These are phyloP conservation scores for Holcopasites calliopsidis DNA, from an alignment of 1,140 invertebrate species.

Conservation along the genomic window DNA sequence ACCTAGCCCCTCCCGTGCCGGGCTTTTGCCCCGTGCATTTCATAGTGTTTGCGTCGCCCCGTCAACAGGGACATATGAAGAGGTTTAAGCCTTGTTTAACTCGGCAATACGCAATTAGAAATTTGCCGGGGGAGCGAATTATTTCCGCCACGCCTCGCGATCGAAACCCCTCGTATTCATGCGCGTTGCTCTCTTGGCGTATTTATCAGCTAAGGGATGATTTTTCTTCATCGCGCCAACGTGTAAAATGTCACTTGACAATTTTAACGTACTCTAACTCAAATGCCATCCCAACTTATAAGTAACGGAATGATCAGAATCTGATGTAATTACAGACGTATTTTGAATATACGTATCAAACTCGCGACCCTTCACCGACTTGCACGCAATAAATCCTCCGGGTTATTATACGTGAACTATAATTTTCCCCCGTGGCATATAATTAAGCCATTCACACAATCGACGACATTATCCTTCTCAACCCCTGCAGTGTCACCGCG, in stretches of 20 bases:
- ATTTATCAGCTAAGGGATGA: too few species aligned
- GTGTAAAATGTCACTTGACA: too few species aligned
- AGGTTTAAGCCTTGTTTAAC: slow-evolving; percentile 62
- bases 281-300: too few species aligned
- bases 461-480: neutral
- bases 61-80: slow-evolving; percentile 58
- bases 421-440: neutral
- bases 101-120: slow-evolving; percentile 57
- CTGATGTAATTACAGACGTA: too few species aligned
- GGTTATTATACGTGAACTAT: neutral
- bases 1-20: slow-evolving; percentile 53
- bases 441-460: neutral
- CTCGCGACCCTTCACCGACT: neutral
- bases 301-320: too few species aligned
- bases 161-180: neutral
- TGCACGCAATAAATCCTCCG: neutral
- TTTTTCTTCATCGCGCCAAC: too few species aligned
- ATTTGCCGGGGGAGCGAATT: slow-evolving; percentile 41
- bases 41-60: slow-evolving; percentile 55
- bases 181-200: too few species aligned
- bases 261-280: too few species aligned
- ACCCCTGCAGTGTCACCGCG: neutral
- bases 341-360: too few species aligned
- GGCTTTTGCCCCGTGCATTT: slow-evolving; percentile 58
- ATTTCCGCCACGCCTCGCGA: slow-evolving; percentile 10